Percentiles rank a stretch among this genome's conserved stretches.
phyloP scores from a whole-genome alignment of 2,113 vertebrate species.

The Corythoichthys intestinalis region DNA sequence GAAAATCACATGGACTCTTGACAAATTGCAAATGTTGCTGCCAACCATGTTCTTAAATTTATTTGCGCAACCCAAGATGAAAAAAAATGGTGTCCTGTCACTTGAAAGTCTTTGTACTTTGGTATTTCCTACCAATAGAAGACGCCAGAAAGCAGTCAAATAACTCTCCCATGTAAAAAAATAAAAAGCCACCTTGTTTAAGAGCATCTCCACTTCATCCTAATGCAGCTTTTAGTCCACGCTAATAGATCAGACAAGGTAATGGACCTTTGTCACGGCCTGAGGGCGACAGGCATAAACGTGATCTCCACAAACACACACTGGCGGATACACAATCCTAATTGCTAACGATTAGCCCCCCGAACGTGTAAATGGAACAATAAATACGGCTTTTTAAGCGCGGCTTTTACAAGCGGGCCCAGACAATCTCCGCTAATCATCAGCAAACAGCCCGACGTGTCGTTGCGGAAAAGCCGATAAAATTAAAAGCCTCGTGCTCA shows the following conservation, averaged over 20 bases:
- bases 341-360: slow-evolving; percentile 99
- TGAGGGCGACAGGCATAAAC: slow-evolving; percentile 84
- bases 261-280: slow-evolving; percentile 98
- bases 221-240: slow-evolving; percentile 96
- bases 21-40: too few species aligned
- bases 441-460: slow-evolving; percentile 93
- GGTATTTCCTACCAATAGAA: slow-evolving; percentile 28
- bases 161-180: slow-evolving; percentile 46
- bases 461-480: slow-evolving; percentile 87
- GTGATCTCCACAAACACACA: slow-evolving; percentile 12
- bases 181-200: slow-evolving; percentile 56
- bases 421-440: slow-evolving; percentile 96
- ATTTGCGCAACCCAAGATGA: too few species aligned
- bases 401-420: slow-evolving; percentile 94
- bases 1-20: too few species aligned
- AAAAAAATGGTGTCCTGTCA: too few species aligned
- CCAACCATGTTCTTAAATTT: too few species aligned
- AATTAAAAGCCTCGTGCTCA: slow-evolving; percentile 76
- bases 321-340: slow-evolving; percentile 72
- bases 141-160: slow-evolving; percentile 64
- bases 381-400: slow-evolving; percentile 87
- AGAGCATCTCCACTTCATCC: slow-evolving; percentile 82
- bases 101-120: neutral
- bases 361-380: slow-evolving; percentile 99
- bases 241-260: slow-evolving; percentile 97